These are phyloP conservation scores for Orientallactaga sibirica DNA, from an alignment of 2,797 vertebrate species.

Conservation along the genomic window DNA sequence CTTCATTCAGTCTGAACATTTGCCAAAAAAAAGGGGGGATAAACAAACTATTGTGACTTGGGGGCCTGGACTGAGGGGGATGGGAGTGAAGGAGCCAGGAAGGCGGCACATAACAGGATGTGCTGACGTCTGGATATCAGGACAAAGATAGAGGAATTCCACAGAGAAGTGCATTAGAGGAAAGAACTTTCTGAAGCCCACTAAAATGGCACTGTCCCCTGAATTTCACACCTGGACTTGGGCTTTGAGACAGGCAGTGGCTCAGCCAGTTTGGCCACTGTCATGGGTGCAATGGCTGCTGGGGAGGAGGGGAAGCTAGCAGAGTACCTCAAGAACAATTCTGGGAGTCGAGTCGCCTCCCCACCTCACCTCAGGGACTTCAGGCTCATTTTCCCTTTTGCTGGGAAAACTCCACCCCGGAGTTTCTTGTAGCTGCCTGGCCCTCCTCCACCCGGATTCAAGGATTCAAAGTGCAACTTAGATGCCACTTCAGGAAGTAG, in stretches of 20 bases:
- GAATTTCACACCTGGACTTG: neutral
- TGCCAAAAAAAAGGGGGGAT: slow-evolving; percentile 53
- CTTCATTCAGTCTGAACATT: slow-evolving; percentile 56
- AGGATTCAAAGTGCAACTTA: neutral
- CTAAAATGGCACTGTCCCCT: neutral
- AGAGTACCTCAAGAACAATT: neutral
- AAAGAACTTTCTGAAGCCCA: neutral
- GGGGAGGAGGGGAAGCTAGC: neutral
- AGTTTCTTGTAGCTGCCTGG: neutral
- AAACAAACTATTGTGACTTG: slow-evolving; percentile 36
- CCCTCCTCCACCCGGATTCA: neutral
- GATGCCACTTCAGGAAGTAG: neutral
- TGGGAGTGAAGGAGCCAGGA: slow-evolving; percentile 3
- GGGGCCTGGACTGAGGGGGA: neutral
- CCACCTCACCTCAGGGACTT: neutral
- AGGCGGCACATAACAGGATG: slow-evolving; percentile 63
- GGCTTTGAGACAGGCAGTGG: neutral
- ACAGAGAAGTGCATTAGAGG: neutral
- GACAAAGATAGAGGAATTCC: slow-evolving; percentile 8
- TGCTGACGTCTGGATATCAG: slow-evolving; percentile 11
- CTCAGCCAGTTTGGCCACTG: slow-evolving; percentile 38
- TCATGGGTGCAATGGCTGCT: neutral
- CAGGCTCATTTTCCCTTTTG: neutral
- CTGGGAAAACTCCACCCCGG: neutral
- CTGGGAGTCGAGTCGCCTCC: neutral